A percentile compares a stretch with the other conserved stretches of the same genome.
Evolutionary conservation across 2,888 invertebrate species (phyloP).

Genomic region (Sepiola atlantica): DNA sequence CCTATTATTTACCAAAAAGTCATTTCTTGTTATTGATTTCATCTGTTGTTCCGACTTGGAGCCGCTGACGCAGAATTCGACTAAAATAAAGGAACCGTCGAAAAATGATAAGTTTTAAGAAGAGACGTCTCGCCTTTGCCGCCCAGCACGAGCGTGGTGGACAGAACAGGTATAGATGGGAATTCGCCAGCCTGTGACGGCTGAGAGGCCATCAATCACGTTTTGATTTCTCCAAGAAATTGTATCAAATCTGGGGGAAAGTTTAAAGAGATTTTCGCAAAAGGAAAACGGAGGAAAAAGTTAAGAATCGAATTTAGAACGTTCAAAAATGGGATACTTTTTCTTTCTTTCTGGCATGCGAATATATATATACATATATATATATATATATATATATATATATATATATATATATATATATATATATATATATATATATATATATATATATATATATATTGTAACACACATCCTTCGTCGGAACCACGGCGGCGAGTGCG

Average conservation of each 20-base stretch:
- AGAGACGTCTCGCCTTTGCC: conserved; percentile 4
- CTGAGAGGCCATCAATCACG: not conserved
- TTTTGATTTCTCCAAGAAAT: conserved; percentile 6
- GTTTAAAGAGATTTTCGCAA: conserved; percentile 32
- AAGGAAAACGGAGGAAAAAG: not conserved
- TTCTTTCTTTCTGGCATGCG: not conserved
- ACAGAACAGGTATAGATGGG: not conserved
- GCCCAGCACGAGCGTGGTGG: not conserved
- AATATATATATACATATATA: too few species aligned
- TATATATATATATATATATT: too few species aligned
- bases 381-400: too few species aligned
- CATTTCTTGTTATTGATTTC: not conserved
- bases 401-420: too few species aligned
- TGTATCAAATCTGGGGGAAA: not conserved
- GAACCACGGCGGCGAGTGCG: too few species aligned
- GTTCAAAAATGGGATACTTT: not conserved
- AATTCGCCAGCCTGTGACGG: conserved; percentile 1
- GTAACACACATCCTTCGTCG: too few species aligned
- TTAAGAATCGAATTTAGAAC: not conserved
- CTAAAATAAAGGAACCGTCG: conserved; percentile 1
- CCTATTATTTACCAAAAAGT: not conserved
- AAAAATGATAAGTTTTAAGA: conserved; percentile 9
- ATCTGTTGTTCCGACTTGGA: not conserved
- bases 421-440: too few species aligned
- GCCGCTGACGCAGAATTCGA: conserved; percentile 20